These are phyloP conservation scores for Dendroctonus ponderosae DNA, from an alignment of 1,140 invertebrate genomes.

Conservation along the genomic window DNA sequence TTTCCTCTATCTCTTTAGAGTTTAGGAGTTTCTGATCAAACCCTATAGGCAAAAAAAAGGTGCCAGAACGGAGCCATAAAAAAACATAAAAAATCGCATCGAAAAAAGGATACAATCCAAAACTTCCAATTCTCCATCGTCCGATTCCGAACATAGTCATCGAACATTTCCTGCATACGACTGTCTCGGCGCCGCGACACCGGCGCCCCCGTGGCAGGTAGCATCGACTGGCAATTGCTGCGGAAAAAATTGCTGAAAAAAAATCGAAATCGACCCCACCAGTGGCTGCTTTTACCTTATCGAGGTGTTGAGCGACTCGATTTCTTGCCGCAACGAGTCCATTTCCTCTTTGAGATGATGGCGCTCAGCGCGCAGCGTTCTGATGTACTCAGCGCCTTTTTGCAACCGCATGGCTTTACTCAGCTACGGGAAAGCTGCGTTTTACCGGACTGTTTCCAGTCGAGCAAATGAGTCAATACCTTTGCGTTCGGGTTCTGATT, in stretches of 20 bases:
- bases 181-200: constrained; percentile 85
- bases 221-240: constrained; percentile 88
- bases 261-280: constrained; percentile 13
- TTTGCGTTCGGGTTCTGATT: constrained; percentile 89
- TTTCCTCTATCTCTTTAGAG: too few relatives aligned
- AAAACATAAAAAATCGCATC: neutral
- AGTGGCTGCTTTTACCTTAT: constrained; percentile 67
- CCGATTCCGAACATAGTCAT: constrained; percentile 81
- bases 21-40: too few relatives aligned
- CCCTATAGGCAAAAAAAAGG: too few relatives aligned
- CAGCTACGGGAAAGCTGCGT: constrained; percentile 53
- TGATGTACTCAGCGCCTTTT: constrained; percentile 94
- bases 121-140: constrained; percentile 96
- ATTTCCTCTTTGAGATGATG: constrained; percentile 87
- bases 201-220: constrained; percentile 93
- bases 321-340: constrained; percentile 80
- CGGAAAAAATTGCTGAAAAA: constrained; percentile 44
- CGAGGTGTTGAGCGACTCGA: constrained; percentile 85
- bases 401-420: constrained; percentile 96
- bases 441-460: neutral
- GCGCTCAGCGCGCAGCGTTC: constrained; percentile 82
- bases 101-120: constrained; percentile 85
- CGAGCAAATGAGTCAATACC: constrained; percentile 51
- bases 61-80: too few relatives aligned
- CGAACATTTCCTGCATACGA: constrained; percentile 93